phyloP scores from a whole-genome alignment of 1,140 invertebrate species.

The Ceratina calcarata region DNA sequence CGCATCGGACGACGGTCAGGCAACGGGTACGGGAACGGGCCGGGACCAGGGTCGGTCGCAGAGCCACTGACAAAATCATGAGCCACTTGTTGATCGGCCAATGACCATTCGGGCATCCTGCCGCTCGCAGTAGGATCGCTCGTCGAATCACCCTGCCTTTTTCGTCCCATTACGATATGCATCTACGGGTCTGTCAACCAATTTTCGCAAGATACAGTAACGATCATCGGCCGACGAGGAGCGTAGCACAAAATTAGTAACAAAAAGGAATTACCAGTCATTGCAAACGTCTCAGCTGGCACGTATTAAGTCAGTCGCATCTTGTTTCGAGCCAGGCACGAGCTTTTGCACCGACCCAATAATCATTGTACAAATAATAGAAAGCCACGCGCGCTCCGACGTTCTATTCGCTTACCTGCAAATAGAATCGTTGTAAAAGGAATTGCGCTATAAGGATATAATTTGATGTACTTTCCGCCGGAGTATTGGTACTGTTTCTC shows the following conservation, averaged over 20 bases:
- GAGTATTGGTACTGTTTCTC: background rate
- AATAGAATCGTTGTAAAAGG: too few species aligned
- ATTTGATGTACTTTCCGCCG: too few species aligned
- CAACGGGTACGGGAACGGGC: conserved; percentile 1
- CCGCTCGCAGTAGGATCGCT: conserved; percentile 22
- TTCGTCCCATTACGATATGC: background rate
- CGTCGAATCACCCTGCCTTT: conserved; percentile 5
- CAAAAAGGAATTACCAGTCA: too few species aligned
- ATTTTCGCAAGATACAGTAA: background rate
- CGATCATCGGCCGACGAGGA: background rate
- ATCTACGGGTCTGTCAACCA: background rate
- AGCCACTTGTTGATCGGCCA: conserved; percentile 77
- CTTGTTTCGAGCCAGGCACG: too few species aligned
- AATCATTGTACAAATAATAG: too few species aligned
- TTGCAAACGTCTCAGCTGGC: too few species aligned
- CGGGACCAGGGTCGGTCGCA: conserved; percentile 16
- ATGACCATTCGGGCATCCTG: conserved; percentile 62
- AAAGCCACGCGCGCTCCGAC: too few species aligned
- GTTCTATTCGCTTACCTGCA: too few species aligned
- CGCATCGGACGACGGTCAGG: conserved; percentile 32
- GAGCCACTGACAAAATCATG: conserved; percentile 77
- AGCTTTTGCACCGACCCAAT: too few species aligned
- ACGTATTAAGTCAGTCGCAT: too few species aligned
- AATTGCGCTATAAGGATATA: too few species aligned
- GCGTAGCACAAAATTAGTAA: background rate